Conservation (phyloP, 2,113 vertebrate species). For the Suricata suricatta region DNA sequence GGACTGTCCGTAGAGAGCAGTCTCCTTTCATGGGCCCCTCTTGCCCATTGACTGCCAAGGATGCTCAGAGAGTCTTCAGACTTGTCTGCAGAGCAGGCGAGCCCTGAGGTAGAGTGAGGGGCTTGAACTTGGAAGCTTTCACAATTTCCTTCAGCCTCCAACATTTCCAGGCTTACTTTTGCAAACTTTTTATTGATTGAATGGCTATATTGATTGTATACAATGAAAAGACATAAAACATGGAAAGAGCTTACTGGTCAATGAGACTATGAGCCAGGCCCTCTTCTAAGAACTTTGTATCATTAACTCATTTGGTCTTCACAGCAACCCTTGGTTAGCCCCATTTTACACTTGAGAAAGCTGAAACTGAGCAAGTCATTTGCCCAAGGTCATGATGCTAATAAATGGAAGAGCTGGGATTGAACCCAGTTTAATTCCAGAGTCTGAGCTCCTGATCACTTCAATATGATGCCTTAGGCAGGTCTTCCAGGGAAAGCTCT, state of each 20-base stretch:
- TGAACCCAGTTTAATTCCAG: not conserved
- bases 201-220: not conserved
- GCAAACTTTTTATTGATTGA: not conserved
- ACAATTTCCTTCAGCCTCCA: not conserved
- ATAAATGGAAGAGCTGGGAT: not conserved
- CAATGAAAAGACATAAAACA: not conserved
- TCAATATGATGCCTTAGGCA: not conserved
- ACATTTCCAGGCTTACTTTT: not conserved
- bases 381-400: not conserved
- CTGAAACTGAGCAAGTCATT: not conserved
- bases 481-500: not conserved
- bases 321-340: not conserved
- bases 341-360: not conserved
- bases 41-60: not conserved
- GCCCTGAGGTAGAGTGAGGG: not conserved
- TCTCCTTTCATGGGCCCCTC: not conserved
- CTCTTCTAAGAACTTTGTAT: not conserved
- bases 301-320: not conserved
- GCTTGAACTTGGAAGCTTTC: not conserved
- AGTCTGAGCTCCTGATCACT: not conserved
- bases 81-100: not conserved
- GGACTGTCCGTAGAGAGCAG: not conserved
- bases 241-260: not conserved
- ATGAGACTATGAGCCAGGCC: not conserved
- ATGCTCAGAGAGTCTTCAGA: not conserved